Evolutionary conservation across 2,888 invertebrate genomes (phyloP).

Genomic region (Suillia variegata): DNA sequence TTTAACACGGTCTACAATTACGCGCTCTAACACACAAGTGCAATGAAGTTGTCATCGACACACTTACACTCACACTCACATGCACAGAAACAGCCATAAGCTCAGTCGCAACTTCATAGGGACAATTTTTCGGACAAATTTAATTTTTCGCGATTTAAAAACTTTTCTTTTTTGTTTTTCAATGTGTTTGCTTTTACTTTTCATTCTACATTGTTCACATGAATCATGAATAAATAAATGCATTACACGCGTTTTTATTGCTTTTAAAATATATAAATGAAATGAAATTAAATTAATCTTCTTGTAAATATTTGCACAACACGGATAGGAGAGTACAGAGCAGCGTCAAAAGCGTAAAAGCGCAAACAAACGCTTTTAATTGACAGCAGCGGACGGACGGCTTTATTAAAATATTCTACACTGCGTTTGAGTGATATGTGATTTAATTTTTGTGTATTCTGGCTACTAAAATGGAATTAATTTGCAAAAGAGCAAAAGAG

Average conservation of each 20-base stretch:
- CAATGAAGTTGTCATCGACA: not conserved
- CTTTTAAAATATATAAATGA: not conserved
- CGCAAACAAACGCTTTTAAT: no score
- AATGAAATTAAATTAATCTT: no score
- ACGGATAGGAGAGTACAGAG: no score
- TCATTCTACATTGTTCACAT: not conserved
- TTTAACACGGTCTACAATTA: conserved; percentile 9
- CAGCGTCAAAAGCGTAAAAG: no score
- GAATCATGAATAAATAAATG: not conserved
- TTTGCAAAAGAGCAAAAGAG: no score
- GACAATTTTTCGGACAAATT: not conserved
- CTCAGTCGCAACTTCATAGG: no score
- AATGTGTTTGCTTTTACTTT: not conserved
- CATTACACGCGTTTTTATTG: not conserved
- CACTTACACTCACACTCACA: conserved; percentile 2
- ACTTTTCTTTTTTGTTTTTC: not conserved
- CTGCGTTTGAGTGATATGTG: no score
- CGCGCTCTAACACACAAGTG: not conserved
- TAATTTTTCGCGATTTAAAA: not conserved
- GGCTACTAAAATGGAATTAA: no score
- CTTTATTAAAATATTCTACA: no score
- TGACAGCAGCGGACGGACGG: no score
- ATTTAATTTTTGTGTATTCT: no score
- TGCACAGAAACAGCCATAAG: not conserved
- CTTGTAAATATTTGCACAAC: not conserved